phyloP scores from a whole-genome alignment of 2,113 vertebrate genomes.

The Danionella cerebrum region DNA sequence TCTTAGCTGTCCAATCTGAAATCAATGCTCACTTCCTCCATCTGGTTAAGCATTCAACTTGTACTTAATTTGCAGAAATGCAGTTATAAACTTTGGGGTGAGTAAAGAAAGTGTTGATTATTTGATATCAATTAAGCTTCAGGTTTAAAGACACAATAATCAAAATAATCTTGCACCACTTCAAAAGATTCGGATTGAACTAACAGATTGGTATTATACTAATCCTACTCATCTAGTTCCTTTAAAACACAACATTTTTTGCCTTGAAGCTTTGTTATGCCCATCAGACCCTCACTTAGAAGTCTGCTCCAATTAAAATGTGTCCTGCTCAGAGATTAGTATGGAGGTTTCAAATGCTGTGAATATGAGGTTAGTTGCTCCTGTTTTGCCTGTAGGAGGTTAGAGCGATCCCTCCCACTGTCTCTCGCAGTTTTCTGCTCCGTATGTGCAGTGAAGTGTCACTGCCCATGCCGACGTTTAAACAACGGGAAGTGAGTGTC shows the following conservation, averaged over 20 bases:
- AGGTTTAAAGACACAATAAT: no score
- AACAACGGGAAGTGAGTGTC: slow-evolving; percentile 17
- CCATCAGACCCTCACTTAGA: background rate
- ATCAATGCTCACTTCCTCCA: background rate
- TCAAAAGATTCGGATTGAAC: no score
- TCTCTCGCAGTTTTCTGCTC: background rate
- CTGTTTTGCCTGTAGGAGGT: background rate
- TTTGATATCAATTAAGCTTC: no score
- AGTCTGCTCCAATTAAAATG: background rate
- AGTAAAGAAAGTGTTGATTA: no score
- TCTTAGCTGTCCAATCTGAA: background rate
- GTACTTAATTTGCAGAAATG: no score
- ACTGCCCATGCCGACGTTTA: slow-evolving; percentile 4
- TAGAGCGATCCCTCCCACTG: background rate
- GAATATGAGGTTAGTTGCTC: background rate
- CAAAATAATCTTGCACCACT: no score
- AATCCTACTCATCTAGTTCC: no score
- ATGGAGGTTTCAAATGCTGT: no score
- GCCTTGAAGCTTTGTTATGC: background rate
- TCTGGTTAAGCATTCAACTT: no score
- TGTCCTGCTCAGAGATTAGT: background rate
- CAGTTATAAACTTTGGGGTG: no score
- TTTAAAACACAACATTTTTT: no score
- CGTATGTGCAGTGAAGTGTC: slow-evolving; percentile 27
- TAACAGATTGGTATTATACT: no score